Conservation (phyloP, 2,113 vertebrate genomes). For the Nicator chloris region DNA sequence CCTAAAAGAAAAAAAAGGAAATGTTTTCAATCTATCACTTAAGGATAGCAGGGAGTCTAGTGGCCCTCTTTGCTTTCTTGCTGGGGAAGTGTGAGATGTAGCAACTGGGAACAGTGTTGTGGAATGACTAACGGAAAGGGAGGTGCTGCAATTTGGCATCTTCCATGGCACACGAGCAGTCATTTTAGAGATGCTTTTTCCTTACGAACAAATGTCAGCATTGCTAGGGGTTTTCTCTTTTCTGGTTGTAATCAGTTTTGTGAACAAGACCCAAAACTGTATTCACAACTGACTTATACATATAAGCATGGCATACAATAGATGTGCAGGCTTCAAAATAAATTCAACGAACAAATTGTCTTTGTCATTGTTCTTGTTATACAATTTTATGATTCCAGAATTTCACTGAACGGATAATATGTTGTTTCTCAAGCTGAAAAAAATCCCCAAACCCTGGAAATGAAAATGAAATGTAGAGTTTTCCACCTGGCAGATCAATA, state of each 20-base stretch:
- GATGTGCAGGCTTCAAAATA: not conserved
- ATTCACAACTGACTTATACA: not conserved
- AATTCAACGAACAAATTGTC: not conserved
- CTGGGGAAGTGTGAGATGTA: not conserved
- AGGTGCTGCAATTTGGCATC: not conserved
- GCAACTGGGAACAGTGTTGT: not conserved
- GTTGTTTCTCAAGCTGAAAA: not conserved
- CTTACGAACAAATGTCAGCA: not conserved
- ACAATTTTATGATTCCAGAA: not conserved
- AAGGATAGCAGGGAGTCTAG: not conserved
- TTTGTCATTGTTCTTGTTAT: not conserved
- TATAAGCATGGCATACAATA: not conserved
- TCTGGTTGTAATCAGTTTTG: not conserved
- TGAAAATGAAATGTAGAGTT: not conserved
- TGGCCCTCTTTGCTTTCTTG: not conserved
- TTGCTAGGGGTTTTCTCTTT: not conserved
- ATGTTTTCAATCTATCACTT: not conserved
- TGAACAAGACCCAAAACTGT: not conserved
- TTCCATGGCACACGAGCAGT: not conserved
- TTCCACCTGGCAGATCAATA: conserved; percentile 24
- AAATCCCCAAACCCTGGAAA: not conserved
- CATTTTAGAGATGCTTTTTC: conserved; percentile 7
- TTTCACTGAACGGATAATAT: not conserved
- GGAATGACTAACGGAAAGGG: not conserved
- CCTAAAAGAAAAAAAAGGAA: not conserved